Conservation (phyloP, 2,797 vertebrate genomes). For the Austrolebias charrua region DNA sequence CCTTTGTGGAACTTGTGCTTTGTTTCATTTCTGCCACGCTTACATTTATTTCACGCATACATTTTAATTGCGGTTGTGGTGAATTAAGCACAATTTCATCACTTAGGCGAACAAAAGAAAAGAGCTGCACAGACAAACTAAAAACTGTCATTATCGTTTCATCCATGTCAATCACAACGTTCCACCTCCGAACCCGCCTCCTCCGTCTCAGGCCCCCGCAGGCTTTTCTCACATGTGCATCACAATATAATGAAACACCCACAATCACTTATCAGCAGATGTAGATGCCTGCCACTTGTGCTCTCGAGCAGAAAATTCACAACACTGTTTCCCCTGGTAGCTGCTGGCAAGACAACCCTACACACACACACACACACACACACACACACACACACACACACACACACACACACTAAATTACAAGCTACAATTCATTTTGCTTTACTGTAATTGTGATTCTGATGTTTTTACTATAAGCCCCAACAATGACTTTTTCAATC, state of each 20-base stretch:
- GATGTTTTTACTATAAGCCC: constrained; percentile 29
- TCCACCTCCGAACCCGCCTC: constrained; percentile 58
- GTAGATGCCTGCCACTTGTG: constrained; percentile 55
- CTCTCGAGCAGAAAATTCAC: constrained; percentile 45
- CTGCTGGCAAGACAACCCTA: constrained; percentile 39
- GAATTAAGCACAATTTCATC: constrained; percentile 56
- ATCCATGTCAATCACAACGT: constrained; percentile 43
- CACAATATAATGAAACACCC: constrained; percentile 66
- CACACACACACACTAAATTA: constrained; percentile 30
- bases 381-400: too few species aligned
- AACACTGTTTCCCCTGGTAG: constrained; percentile 39
- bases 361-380: constrained; percentile 28
- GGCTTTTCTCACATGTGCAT: constrained; percentile 57
- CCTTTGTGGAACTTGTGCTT: too few species aligned
- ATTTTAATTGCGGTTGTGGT: constrained; percentile 23
- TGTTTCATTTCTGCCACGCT: not conserved
- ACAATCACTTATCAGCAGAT: constrained; percentile 58
- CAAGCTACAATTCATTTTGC: constrained; percentile 37
- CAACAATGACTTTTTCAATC: constrained; percentile 2
- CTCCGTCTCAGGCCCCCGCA: constrained; percentile 49
- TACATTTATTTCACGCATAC: not conserved
- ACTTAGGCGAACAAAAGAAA: constrained; percentile 49
- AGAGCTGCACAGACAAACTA: constrained; percentile 35
- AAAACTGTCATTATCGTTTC: constrained; percentile 57
- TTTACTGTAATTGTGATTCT: constrained; percentile 30